Conservation (phyloP, 2,797 vertebrate genomes). For the Labroides dimidiatus region DNA sequence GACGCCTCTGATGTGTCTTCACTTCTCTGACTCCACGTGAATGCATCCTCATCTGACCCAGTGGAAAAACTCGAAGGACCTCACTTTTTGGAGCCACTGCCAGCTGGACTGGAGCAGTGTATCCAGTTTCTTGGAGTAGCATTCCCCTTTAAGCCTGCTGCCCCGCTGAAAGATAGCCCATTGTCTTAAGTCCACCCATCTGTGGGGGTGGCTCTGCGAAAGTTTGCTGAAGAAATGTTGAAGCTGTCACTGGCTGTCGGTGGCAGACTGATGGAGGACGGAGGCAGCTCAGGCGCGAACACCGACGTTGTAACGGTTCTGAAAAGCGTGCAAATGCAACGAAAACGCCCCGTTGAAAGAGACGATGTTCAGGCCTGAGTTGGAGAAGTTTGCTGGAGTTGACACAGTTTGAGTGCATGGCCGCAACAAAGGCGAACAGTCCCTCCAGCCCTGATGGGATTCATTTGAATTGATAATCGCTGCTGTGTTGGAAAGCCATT, state of each 20-base stretch:
- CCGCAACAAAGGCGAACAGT: conserved; percentile 29
- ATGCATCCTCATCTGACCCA: conserved; percentile 60
- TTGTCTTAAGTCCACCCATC: conserved; percentile 81
- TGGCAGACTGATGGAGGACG: conserved; percentile 71
- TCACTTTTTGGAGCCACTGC: not conserved
- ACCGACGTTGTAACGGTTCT: conserved; percentile 13
- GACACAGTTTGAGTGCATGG: conserved; percentile 40
- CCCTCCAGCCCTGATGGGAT: conserved; percentile 38
- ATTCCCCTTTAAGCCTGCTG: conserved; percentile 75
- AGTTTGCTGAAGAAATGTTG: conserved; percentile 75
- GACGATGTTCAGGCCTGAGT: conserved; percentile 40
- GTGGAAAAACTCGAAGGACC: conserved; percentile 42
- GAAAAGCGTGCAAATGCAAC: conserved; percentile 34
- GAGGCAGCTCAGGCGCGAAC: conserved; percentile 31
- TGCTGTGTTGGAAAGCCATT: conserved; percentile 30
- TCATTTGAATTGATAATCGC: conserved; percentile 54
- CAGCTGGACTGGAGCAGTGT: conserved; percentile 13
- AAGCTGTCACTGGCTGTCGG: conserved; percentile 70
- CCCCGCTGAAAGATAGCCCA: conserved; percentile 54
- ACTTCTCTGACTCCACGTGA: conserved; percentile 31
- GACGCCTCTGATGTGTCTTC: not conserved
- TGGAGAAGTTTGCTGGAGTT: conserved; percentile 15
- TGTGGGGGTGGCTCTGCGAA: conserved; percentile 82
- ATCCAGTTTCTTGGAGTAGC: conserved; percentile 55
- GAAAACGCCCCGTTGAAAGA: conserved; percentile 17